phyloP scores from a whole-genome alignment of 2,113 vertebrate genomes.

The Sturnira hondurensis region DNA sequence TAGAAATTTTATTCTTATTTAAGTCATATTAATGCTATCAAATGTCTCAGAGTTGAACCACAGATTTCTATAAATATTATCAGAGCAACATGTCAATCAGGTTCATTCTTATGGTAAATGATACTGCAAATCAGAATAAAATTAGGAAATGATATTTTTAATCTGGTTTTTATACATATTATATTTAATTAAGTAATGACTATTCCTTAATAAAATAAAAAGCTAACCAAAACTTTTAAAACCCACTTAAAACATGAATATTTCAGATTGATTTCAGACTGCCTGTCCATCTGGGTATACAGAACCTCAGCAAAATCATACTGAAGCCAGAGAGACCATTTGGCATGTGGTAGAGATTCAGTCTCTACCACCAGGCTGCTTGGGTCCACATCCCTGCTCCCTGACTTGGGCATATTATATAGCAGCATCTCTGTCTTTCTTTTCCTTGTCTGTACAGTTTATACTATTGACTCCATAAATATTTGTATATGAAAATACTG shows the following conservation, averaged over 20 bases:
- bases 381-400: background rate
- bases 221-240: background rate
- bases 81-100: background rate
- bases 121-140: background rate
- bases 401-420: background rate
- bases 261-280: background rate
- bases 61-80: background rate
- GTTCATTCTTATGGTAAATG: background rate
- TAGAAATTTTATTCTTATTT: background rate
- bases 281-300: background rate
- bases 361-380: background rate
- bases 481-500: background rate
- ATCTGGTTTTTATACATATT: background rate
- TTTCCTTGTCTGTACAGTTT: background rate
- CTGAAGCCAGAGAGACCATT: background rate
- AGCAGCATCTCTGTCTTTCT: background rate
- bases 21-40: background rate
- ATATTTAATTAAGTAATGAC: background rate
- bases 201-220: conserved; percentile 13
- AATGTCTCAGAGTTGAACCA: background rate
- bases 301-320: background rate
- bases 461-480: background rate
- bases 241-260: background rate
- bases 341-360: background rate
- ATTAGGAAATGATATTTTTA: background rate